Percentiles rank a stretch among this genome's conserved stretches.
Evolutionary conservation across 2,888 invertebrate genomes (phyloP).

Genomic region (Ligdia adustata): DNA sequence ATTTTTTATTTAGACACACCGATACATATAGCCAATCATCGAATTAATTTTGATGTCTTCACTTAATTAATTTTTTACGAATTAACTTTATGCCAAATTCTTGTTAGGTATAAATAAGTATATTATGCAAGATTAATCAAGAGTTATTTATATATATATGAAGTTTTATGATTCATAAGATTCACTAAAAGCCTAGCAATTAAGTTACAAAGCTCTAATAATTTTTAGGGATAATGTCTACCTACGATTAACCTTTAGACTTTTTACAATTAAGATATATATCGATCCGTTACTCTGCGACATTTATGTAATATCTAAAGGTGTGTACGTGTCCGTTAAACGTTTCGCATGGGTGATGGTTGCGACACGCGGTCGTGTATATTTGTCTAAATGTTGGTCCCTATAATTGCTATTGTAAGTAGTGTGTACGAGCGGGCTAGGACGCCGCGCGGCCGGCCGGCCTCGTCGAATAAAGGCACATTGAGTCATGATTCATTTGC

Average conservation of each 20-base stretch:
- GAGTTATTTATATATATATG: conserved; percentile 1
- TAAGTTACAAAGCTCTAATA: conserved; percentile 1
- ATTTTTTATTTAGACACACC: conserved; percentile 11
- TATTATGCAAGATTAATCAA: conserved; percentile 8
- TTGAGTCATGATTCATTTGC: conserved; percentile 76
- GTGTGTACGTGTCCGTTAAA: conserved; percentile 58
- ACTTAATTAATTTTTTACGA: conserved; percentile 13
- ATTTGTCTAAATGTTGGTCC: conserved; percentile 84
- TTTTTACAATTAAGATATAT: conserved; percentile 14
- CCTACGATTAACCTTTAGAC: conserved; percentile 8
- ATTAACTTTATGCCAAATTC: conserved; percentile 12
- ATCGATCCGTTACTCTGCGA: conserved; percentile 2
- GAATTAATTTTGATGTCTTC: conserved; percentile 4
- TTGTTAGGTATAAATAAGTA: neutral
- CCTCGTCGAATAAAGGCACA: conserved; percentile 82
- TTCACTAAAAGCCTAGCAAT: neutral
- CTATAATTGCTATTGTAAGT: conserved; percentile 80
- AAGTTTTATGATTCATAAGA: neutral
- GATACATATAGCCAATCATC: neutral
- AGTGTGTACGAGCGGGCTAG: conserved; percentile 54
- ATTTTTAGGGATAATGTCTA: conserved; percentile 4
- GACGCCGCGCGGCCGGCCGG: conserved; percentile 73
- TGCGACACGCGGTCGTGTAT: conserved; percentile 68
- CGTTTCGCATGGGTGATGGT: conserved; percentile 58
- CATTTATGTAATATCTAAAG: conserved; percentile 30